phyloP scores from a whole-genome alignment of 2,888 invertebrate genomes.

The Eucera pruinosa region DNA sequence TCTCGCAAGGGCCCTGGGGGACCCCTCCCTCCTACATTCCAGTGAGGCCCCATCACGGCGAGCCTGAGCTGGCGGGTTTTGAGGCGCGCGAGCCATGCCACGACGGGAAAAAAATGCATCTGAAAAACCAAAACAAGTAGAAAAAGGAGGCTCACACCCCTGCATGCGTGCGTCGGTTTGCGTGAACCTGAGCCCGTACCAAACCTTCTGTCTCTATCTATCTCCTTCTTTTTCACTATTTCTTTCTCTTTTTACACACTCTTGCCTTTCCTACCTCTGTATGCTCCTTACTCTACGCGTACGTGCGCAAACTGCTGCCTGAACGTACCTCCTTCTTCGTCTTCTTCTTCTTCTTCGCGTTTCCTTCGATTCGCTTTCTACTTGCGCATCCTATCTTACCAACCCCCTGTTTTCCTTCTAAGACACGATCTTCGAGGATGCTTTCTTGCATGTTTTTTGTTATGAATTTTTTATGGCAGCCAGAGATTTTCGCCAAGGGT shows the following conservation, averaged over 20 bases:
- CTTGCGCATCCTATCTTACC: neutral
- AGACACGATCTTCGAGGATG: neutral
- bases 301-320: constrained; percentile 10
- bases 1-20: constrained; percentile 85
- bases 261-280: constrained; percentile 7
- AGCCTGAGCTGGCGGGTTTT: constrained; percentile 76
- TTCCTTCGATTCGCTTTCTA: constrained; percentile 19
- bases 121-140: constrained; percentile 79
- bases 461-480: neutral
- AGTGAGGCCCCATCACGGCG: constrained; percentile 81
- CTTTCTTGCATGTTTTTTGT: neutral
- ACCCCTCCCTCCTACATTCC: constrained; percentile 84
- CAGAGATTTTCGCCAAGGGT: neutral
- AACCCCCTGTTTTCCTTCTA: constrained; percentile 11
- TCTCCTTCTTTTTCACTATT: neutral
- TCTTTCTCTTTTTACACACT: neutral
- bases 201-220: neutral
- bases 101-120: constrained; percentile 77
- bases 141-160: constrained; percentile 75
- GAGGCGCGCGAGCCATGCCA: constrained; percentile 78
- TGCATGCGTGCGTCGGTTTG: constrained; percentile 61
- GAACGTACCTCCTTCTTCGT: neutral
- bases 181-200: constrained; percentile 29
- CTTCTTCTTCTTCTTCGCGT: neutral
- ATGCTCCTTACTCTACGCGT: constrained; percentile 1